Percentiles rank a stretch among this genome's conserved stretches.
Evolutionary conservation across 1,140 invertebrate species (phyloP).

Genomic region (Nautilus pompilius): DNA sequence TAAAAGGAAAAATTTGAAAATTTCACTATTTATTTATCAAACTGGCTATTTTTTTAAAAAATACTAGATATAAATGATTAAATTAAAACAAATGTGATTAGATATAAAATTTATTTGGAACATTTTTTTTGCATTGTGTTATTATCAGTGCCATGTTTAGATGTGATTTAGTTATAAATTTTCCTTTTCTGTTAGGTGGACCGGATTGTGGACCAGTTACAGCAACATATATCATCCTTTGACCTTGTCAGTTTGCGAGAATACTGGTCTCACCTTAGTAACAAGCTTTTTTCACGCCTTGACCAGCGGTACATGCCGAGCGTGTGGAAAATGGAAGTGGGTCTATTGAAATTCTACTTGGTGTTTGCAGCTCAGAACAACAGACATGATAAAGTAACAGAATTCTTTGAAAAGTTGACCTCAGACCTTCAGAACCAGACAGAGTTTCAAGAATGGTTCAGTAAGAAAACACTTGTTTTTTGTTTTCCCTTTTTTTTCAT

Average conservation of each 20-base stretch:
- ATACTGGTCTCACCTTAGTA: constrained; percentile 83
- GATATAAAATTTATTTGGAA: too few species aligned
- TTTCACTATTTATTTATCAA: too few species aligned
- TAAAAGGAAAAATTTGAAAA: too few species aligned
- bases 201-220: constrained; percentile 84
- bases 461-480: constrained; percentile 61
- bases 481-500: too few species aligned
- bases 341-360: constrained; percentile 84
- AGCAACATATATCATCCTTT: constrained; percentile 72
- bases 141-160: too few species aligned
- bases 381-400: constrained; percentile 77
- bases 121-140: too few species aligned
- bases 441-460: constrained; percentile 98
- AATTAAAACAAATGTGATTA: too few species aligned
- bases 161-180: constrained; percentile 5
- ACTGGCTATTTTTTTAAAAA: too few species aligned
- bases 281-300: constrained; percentile 78
- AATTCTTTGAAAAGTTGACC: constrained; percentile 87
- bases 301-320: constrained; percentile 78
- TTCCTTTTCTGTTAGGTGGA: constrained; percentile 65
- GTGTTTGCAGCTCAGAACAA: constrained; percentile 79
- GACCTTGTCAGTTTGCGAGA: constrained; percentile 76
- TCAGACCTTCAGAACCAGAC: constrained; percentile 80
- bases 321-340: constrained; percentile 83
- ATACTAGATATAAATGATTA: too few species aligned